These are phyloP conservation scores for Ypsolopha sequella DNA, from an alignment of 2,888 invertebrate genomes.

Conservation along the genomic window DNA sequence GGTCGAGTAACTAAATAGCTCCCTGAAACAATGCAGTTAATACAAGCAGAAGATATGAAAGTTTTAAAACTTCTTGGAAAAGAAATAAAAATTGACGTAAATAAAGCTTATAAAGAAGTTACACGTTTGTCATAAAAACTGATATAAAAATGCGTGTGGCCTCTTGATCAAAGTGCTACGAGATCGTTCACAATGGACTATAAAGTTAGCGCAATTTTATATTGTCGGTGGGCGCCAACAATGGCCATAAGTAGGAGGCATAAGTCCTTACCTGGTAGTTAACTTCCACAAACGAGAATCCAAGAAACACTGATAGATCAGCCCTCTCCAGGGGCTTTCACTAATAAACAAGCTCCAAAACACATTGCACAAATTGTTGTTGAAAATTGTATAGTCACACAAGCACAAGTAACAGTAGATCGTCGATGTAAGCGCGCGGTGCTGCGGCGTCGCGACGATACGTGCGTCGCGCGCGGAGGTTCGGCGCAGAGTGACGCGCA, in stretches of 20 bases:
- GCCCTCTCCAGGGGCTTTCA: conserved; percentile 50
- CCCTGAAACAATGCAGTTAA: neutral
- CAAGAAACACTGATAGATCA: conserved; percentile 13
- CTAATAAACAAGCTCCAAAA: conserved; percentile 45
- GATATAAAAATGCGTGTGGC: conserved; percentile 15
- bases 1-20: neutral
- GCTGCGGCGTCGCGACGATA: conserved; percentile 50
- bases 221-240: conserved; percentile 9
- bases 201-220: conserved; percentile 27
- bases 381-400: conserved; percentile 26
- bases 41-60: neutral
- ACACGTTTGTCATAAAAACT: neutral
- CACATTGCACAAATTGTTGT: conserved; percentile 42
- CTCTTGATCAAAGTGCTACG: conserved; percentile 17
- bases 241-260: conserved; percentile 8
- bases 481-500: conserved; percentile 47
- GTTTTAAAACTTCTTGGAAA: no score
- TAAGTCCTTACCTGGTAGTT: conserved; percentile 29
- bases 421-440: conserved; percentile 33
- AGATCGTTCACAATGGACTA: conserved; percentile 32
- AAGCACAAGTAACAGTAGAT: conserved; percentile 23
- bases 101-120: neutral
- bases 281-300: conserved; percentile 20
- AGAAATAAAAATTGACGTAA: neutral
- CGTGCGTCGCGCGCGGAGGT: conserved; percentile 56